Evolutionary conservation across 2,113 vertebrate species (phyloP).

Genomic region (Istiophorus platypterus): DNA sequence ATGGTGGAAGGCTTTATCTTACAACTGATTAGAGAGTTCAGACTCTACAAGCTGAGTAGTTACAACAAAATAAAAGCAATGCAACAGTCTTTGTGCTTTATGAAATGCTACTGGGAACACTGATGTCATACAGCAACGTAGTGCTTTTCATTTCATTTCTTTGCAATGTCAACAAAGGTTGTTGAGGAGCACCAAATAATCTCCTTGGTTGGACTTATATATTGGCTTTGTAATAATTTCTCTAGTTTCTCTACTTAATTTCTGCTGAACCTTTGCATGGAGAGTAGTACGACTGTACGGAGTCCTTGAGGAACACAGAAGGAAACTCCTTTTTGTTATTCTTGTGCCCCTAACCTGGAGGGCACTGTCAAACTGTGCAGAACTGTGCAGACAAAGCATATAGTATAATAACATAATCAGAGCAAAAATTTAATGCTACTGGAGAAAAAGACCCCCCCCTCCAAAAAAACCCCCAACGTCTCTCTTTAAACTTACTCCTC

Average conservation of each 20-base stretch:
- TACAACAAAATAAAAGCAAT: conserved; percentile 35
- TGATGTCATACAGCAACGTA: neutral
- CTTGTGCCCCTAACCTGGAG: conserved; percentile 71
- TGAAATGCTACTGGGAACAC: conserved; percentile 22
- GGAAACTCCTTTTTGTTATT: conserved; percentile 71
- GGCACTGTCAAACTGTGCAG: conserved; percentile 76
- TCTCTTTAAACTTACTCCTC: conserved; percentile 75
- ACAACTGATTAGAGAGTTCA: conserved; percentile 68
- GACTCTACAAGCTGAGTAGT: conserved; percentile 60
- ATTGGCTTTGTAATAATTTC: conserved; percentile 8
- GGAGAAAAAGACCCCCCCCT: conserved; percentile 41
- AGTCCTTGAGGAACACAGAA: conserved; percentile 66
- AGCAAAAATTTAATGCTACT: conserved; percentile 68
- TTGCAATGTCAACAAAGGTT: conserved; percentile 23
- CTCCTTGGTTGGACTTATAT: neutral
- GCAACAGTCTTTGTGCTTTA: conserved; percentile 23
- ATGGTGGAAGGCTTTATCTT: conserved; percentile 57
- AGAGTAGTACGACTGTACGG: conserved; percentile 39
- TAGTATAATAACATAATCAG: conserved; percentile 82
- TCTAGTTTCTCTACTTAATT: conserved; percentile 29
- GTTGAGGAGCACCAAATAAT: conserved; percentile 28
- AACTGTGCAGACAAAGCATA: conserved; percentile 61
- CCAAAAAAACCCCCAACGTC: conserved; percentile 39
- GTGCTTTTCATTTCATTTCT: conserved; percentile 5
- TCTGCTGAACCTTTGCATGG: conserved; percentile 51